Conservation (phyloP, 2,888 invertebrate genomes). For the Rhorus exstirpatorius region DNA sequence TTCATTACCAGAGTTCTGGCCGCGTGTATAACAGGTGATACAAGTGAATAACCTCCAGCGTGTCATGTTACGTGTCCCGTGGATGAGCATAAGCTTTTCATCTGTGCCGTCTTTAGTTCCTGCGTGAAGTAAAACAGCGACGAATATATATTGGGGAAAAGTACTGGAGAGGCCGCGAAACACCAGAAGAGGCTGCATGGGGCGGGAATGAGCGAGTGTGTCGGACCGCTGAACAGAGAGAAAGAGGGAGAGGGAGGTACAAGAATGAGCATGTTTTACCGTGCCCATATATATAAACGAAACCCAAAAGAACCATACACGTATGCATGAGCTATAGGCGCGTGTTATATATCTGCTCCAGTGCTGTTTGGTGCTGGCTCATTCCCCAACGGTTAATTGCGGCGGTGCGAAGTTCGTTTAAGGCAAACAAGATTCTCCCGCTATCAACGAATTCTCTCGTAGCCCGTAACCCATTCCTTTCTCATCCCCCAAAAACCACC, state of each 20-base stretch:
- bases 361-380: conserved; percentile 62
- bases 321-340: conserved; percentile 23
- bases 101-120: conserved; percentile 30
- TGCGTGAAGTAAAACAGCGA: conserved; percentile 37
- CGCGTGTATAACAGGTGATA: conserved; percentile 45
- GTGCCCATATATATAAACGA: conserved; percentile 43
- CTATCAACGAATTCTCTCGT: conserved; percentile 52
- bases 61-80: conserved; percentile 32
- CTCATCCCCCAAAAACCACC: conserved; percentile 11
- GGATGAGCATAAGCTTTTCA: conserved; percentile 45
- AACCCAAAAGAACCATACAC: conserved; percentile 47
- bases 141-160: conserved; percentile 24
- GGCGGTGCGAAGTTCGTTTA: conserved; percentile 78
- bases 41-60: conserved; percentile 23
- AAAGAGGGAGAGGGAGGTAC: conserved; percentile 12
- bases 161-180: conserved; percentile 24
- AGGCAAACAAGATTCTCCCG: conserved; percentile 78
- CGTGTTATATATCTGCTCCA: conserved; percentile 26
- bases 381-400: conserved; percentile 78
- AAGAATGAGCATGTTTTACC: conserved; percentile 35
- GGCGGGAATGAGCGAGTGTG: conserved; percentile 31
- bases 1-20: conserved; percentile 6
- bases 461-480: conserved; percentile 20
- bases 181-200: conserved; percentile 19
- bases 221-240: background rate